A percentile compares a stretch with the other conserved stretches of the same genome.
Conservation (phyloP, 2,113 vertebrate genomes). For the Pelecanus crispus region DNA sequence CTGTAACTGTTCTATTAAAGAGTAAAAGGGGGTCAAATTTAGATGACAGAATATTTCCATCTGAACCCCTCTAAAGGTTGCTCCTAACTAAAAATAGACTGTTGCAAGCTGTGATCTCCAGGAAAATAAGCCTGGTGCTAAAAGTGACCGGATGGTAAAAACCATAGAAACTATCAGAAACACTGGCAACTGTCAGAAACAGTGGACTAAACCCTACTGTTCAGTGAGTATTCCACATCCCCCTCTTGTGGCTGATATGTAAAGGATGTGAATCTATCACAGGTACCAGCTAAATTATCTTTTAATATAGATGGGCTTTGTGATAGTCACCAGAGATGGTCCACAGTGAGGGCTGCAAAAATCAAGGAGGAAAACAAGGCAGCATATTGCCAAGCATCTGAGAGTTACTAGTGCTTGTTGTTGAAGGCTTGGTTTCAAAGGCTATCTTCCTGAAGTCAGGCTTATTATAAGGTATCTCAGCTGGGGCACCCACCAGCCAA, state of each 20-base stretch:
- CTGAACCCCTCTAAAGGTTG: not conserved
- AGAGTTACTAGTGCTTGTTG: not conserved
- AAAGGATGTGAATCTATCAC: not conserved
- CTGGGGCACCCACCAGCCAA: not conserved
- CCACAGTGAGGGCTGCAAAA: not conserved
- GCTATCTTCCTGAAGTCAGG: not conserved
- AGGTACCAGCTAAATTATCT: not conserved
- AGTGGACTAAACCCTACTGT: not conserved
- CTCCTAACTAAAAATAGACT: not conserved
- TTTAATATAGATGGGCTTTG: not conserved
- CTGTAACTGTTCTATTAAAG: not conserved
- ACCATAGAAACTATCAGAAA: not conserved
- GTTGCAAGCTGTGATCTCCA: not conserved
- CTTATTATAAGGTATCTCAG: not conserved
- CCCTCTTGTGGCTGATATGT: slow-evolving; percentile 50
- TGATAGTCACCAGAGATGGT: not conserved
- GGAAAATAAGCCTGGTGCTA: not conserved
- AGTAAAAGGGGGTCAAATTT: not conserved
- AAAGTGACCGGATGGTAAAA: not conserved
- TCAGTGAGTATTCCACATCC: slow-evolving; percentile 29
- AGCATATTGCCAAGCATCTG: not conserved
- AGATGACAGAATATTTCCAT: not conserved
- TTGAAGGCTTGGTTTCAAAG: not conserved
- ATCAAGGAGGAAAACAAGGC: not conserved
- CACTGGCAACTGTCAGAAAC: not conserved